These are phyloP conservation scores for Micrasema longulum DNA, from an alignment of 1,140 invertebrate species.

Conservation along the genomic window DNA sequence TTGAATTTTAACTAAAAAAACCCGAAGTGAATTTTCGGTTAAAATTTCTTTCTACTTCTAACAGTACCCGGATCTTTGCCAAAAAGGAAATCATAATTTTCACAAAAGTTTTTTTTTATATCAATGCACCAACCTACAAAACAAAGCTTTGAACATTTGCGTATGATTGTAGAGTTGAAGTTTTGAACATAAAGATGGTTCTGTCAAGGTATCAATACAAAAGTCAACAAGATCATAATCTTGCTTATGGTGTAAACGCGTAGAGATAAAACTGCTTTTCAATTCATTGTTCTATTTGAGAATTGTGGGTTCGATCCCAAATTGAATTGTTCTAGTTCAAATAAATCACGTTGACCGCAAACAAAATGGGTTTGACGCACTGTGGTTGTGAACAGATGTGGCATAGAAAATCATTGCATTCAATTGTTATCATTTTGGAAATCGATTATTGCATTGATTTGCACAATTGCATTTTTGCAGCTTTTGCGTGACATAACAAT, in stretches of 20 bases:
- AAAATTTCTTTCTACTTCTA: no score
- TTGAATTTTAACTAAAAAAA: no score
- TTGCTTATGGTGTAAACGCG: slow-evolving; percentile 14
- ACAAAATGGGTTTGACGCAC: not conserved
- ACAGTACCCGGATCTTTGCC: no score
- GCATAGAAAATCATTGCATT: not conserved
- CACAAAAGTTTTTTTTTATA: no score
- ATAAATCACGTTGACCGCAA: slow-evolving; percentile 5
- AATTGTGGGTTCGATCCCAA: slow-evolving; percentile 5
- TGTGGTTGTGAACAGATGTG: slow-evolving; percentile 25
- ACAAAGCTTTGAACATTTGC: no score
- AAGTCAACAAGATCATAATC: slow-evolving; percentile 44
- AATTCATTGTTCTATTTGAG: slow-evolving; percentile 12
- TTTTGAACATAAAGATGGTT: slow-evolving; percentile 32
- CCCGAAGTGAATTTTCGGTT: no score
- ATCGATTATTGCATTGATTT: not conserved
- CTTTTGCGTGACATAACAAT: no score
- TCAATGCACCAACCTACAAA: no score
- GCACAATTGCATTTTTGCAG: no score
- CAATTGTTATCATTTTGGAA: not conserved
- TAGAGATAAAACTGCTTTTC: not conserved
- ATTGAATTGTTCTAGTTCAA: slow-evolving; percentile 11
- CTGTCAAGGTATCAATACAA: slow-evolving; percentile 42
- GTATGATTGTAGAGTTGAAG: no score
- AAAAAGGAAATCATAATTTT: no score